Conservation (phyloP, 1,140 invertebrate genomes). For the Harpegnathos saltator region DNA sequence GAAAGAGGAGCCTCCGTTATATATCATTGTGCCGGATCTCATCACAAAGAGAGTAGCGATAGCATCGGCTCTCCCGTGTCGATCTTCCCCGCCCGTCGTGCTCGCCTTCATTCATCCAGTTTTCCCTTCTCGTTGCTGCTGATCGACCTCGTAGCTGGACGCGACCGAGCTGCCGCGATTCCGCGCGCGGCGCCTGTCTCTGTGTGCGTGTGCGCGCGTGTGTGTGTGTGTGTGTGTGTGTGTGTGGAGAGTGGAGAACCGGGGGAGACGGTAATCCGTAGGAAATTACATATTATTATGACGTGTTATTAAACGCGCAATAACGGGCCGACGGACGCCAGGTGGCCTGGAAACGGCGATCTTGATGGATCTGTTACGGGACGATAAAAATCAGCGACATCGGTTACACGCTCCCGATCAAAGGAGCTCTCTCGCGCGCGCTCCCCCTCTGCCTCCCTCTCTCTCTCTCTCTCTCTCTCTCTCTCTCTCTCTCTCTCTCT, state of each 20-base stretch:
- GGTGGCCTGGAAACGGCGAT: conserved; percentile 68
- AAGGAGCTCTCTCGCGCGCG: conserved; percentile 34
- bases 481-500: neutral
- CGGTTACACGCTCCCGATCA: conserved; percentile 55
- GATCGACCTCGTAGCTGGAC: conserved; percentile 34
- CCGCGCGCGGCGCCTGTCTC: conserved; percentile 24
- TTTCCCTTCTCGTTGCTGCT: conserved; percentile 9
- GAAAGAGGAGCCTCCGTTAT: conserved; percentile 54
- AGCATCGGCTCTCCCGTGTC: conserved; percentile 74
- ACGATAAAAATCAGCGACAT: conserved; percentile 67
- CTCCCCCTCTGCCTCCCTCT: neutral
- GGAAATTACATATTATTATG: conserved; percentile 78
- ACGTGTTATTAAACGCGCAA: conserved; percentile 78
- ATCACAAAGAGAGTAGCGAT: conserved; percentile 80
- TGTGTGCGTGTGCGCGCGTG: conserved; percentile 9
- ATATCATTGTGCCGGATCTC: conserved; percentile 78
- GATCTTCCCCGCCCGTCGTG: conserved; percentile 56
- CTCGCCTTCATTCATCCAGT: conserved; percentile 41
- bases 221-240: neutral
- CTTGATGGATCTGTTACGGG: conserved; percentile 64
- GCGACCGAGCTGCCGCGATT: neutral
- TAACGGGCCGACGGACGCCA: conserved; percentile 69
- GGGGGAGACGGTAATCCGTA: conserved; percentile 64
- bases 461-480: conserved; percentile 20
- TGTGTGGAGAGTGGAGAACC: neutral